These are phyloP conservation scores for Antheraea assamensis DNA, from an alignment of 2,888 invertebrate genomes.

Conservation along the genomic window DNA sequence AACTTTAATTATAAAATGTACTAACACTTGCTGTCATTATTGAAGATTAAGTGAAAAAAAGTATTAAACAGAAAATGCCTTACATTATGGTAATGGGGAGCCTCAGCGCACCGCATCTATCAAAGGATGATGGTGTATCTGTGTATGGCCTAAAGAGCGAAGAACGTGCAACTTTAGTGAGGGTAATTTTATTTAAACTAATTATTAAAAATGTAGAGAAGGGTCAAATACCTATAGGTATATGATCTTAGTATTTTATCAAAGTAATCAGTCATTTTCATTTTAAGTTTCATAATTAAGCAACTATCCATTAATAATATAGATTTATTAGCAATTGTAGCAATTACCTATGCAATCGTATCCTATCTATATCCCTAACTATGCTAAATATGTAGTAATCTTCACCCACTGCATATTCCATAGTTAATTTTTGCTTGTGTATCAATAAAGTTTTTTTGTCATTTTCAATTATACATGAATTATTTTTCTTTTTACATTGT, in stretches of 20 bases:
- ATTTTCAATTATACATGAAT: not conserved
- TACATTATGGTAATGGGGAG: conserved; percentile 79
- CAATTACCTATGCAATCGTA: too few relatives aligned
- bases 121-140: conserved; percentile 74
- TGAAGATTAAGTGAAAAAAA: conserved; percentile 30
- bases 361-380: not conserved
- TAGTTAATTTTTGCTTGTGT: not conserved
- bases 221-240: not conserved
- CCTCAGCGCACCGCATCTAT: conserved; percentile 69
- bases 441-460: not conserved
- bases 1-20: conserved; percentile 50
- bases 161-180: conserved; percentile 61
- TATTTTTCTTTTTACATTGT: not conserved
- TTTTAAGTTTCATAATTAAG: not conserved
- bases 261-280: not conserved
- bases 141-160: conserved; percentile 77
- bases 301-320: not conserved
- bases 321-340: not conserved
- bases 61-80: conserved; percentile 61
- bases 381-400: not conserved
- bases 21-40: conserved; percentile 47
- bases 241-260: not conserved
- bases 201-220: not conserved
- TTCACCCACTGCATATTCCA: not conserved
- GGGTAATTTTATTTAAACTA: conserved; percentile 39